phyloP scores from a whole-genome alignment of 1,140 invertebrate genomes.

The Hestina assimilis region DNA sequence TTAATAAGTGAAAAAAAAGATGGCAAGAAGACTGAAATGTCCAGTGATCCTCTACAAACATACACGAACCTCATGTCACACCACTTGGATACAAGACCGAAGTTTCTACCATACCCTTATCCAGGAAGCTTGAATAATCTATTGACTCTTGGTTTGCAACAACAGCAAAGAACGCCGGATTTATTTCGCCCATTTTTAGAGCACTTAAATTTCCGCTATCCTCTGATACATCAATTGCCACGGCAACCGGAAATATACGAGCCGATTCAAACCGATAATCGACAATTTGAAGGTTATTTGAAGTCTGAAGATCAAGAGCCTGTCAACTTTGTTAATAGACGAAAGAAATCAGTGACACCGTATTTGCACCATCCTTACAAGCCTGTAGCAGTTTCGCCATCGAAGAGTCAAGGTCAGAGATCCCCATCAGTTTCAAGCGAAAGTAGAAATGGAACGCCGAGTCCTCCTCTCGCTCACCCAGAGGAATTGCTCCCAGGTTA shows the following conservation, averaged over 20 bases:
- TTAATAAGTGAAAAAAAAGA: conserved; percentile 82
- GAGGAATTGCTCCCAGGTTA: conserved; percentile 74
- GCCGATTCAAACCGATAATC: conserved; percentile 35
- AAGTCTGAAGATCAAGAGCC: conserved; percentile 59
- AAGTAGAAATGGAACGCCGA: conserved; percentile 79
- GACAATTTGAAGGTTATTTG: conserved; percentile 42
- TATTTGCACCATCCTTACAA: conserved; percentile 70
- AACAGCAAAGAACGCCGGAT: conserved; percentile 77
- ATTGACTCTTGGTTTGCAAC: conserved; percentile 80
- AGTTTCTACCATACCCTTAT: conserved; percentile 80
- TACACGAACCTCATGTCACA: conserved; percentile 55
- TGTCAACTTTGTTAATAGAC: conserved; percentile 51
- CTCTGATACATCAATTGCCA: conserved; percentile 59
- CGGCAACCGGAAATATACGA: conserved; percentile 54
- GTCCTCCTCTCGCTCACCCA: conserved; percentile 77
- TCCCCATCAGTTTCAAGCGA: conserved; percentile 65
- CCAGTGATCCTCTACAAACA: conserved; percentile 54
- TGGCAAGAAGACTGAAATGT: conserved; percentile 64
- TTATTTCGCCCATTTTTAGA: conserved; percentile 70
- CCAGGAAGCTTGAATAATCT: conserved; percentile 81
- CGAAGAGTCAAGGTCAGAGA: conserved; percentile 63
- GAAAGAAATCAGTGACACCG: conserved; percentile 68
- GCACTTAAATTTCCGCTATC: conserved; percentile 64
- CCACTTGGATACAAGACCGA: conserved; percentile 63
- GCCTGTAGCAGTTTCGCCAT: conserved; percentile 64